Evolutionary conservation across 1,140 invertebrate species (phyloP), one percentile per base, ranked within the genome.

Genomic region (Melanaphis sacchari): DNA sequence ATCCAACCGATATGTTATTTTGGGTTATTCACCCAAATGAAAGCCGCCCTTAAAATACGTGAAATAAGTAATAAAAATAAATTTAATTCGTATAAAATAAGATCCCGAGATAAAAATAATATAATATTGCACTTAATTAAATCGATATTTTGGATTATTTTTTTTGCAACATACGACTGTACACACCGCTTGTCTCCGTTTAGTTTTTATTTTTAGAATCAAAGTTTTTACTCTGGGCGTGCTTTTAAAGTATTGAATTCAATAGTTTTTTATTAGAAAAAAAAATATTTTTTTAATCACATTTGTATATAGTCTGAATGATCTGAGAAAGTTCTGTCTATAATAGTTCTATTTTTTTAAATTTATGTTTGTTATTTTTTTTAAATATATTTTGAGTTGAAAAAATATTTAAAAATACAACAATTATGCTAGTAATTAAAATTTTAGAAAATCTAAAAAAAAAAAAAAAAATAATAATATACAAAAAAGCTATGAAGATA

Each of bases 251-350:
- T 76, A 76, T 76, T 76, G 31, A 18, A 18, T 66, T 66, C 59
- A n/a, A n/a, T 76, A 76, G 31, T 76, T 76, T 76, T 76, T 76
- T 76, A 76, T n/a, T 66, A n/a, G 31, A 66, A 66, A 66, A 66
- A 66, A 6, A 76, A n/a, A 76, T 76, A 76, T 76, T n/a, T 9
- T 8, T n/a, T 18, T n/a, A 76, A n/a, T 15, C 31, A 18, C 31
- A 15, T 76, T 76, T 76, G n/a, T 76, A n/a, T 76, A 15, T 3
- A 5, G n/a, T 66, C 5, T 11, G 31, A 66, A n/a, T 5, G 11
- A 18, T n/a, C 31, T 18, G 15, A n/a, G 5, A 31, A n/a, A 66
- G n/a, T 6, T 18, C 15, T 76, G n/a, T 76, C 59, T n/a, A n/a
- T n/a, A 76, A n/a, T 4, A 15, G 4, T n/a, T n/a, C 18, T 49